Base-by-base conservation (phyloP, 2,113 vertebrate species). In the Ceratotherium simum region DNA sequence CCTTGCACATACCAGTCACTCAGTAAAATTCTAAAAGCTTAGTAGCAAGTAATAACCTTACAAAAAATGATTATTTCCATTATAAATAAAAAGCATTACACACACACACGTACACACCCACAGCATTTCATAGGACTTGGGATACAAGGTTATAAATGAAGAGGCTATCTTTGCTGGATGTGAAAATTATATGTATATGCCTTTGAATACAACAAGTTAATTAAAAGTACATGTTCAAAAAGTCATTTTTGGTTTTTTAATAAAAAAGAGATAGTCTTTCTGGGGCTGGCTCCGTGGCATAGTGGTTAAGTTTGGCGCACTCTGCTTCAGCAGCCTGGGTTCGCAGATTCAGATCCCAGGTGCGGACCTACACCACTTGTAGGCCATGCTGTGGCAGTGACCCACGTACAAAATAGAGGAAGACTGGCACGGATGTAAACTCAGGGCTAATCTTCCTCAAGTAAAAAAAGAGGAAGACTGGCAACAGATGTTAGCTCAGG, bases 221-320 rank as follows among this genome's bases (percentile, higher is more conserved):
- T 36, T 87, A 64, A 95, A 94, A 87, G 39, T 5, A 87, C 70
- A n/a, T 13, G 29, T 60, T 39, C 25, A 42, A 42, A 81, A 73
- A 48, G 39, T 29, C n/a, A 72, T 48, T 84, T 87, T 80, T 81
- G n/a, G 8, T 76, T 81, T 92, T 76, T 81, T 92, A 89, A 83
- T 31, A 58, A 82, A 78, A 96, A 76, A n/a, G 39, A 29, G 2
- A 12, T n/a, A 54, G 60, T 51, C 9, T 14, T 54, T 48, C 8
- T 48, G 48, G 48, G 48, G 48, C 48, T 48, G 48, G 48, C 48
- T 11, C 48, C 48, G 2, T 48, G 48, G 48, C 48, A 48, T 48
- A 48, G 48, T 48, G 48, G 11, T 48, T 48, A 11, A 48, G 48
- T 48, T 48, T 48, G 48, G 48, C 48, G 11, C 48, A 48, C 48